Evolutionary conservation across 2,888 invertebrate genomes (phyloP).

Genomic region (Idaea dimidiata): DNA sequence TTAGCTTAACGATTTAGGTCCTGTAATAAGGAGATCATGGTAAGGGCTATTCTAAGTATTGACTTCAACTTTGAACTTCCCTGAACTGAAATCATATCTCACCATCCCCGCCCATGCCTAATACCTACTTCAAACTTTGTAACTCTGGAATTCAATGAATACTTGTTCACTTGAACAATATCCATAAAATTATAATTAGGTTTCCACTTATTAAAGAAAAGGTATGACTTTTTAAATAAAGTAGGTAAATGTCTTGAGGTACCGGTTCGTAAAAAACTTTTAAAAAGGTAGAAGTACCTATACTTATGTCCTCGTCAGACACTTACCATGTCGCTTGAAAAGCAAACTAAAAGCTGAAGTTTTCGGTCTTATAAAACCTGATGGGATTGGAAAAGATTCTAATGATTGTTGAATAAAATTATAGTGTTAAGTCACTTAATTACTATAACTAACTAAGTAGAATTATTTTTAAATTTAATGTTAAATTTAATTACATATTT

Average conservation of each 20-base stretch:
- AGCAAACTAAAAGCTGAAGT: background rate
- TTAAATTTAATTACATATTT: too few species aligned
- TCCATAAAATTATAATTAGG: background rate
- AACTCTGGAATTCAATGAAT: background rate
- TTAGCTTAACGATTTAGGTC: too few species aligned
- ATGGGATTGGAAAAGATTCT: background rate
- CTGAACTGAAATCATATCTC: background rate
- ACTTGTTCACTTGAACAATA: background rate
- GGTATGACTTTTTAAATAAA: background rate
- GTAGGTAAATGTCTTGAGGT: background rate
- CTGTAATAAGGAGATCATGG: too few species aligned
- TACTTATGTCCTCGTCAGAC: background rate
- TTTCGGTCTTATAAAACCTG: background rate
- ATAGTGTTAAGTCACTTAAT: too few species aligned
- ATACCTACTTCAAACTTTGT: background rate
- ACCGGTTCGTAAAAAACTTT: background rate
- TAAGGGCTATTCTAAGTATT: constrained; percentile 23
- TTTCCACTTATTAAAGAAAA: background rate
- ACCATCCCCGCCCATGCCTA: background rate
- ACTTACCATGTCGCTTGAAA: background rate
- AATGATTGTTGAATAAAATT: background rate
- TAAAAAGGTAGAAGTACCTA: background rate
- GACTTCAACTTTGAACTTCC: constrained; percentile 13
- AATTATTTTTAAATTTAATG: background rate
- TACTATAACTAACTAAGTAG: background rate